Percentiles rank a stretch among this genome's conserved stretches.
phyloP scores from a whole-genome alignment of 2,888 invertebrate species.

The Mactromeris polynyma region DNA sequence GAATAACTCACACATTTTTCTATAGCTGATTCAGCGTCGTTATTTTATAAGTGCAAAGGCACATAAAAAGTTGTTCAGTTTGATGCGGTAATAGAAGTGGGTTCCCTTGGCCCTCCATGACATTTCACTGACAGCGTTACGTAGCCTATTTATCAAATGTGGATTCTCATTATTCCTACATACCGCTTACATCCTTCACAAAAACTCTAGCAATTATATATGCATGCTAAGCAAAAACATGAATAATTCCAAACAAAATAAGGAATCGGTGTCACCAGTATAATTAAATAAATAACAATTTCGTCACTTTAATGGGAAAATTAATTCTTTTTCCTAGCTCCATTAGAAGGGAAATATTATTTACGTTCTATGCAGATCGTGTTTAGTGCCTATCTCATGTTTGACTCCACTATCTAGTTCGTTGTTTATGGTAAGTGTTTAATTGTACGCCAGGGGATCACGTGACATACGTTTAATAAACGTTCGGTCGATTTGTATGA shows the following conservation, averaged over 20 bases:
- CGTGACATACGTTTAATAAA: background rate
- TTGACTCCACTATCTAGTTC: background rate
- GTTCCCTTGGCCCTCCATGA: background rate
- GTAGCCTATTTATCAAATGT: background rate
- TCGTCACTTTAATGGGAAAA: background rate
- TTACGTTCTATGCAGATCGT: background rate
- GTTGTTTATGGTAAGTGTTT: conserved; percentile 1
- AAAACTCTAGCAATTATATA: background rate
- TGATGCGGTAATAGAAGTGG: background rate
- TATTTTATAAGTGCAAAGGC: too few species aligned
- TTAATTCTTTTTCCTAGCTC: background rate
- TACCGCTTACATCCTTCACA: background rate
- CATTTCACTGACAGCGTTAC: background rate
- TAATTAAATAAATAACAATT: conserved; percentile 11
- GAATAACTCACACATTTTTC: too few species aligned
- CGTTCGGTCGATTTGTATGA: background rate
- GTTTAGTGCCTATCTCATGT: background rate
- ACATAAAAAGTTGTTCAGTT: too few species aligned
- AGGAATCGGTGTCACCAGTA: background rate
- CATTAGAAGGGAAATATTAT: background rate
- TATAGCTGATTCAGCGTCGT: too few species aligned
- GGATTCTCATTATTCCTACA: background rate
- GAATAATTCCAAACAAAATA: background rate
- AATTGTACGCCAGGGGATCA: background rate
- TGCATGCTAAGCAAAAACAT: background rate